Conservation (phyloP, 2,888 invertebrate genomes). For the Diogma glabrata region DNA sequence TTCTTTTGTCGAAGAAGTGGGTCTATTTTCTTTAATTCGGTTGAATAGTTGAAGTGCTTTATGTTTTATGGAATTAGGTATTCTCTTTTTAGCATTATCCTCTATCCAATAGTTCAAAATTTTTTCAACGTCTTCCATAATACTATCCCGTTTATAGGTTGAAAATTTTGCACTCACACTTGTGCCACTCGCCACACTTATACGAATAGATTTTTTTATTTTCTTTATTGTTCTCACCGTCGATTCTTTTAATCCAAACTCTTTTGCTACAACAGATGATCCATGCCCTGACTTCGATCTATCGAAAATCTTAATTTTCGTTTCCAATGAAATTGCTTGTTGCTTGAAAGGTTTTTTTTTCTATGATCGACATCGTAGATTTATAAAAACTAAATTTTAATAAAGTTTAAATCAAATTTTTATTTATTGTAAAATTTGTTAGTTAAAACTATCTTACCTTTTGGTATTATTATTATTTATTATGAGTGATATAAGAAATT, state of each 20-base stretch:
- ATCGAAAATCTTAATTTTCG: not conserved
- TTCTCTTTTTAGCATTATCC: not conserved
- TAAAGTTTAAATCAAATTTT: too few species aligned
- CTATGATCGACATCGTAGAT: too few species aligned
- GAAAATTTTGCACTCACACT: not conserved
- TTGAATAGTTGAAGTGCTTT: not conserved
- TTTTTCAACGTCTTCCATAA: not conserved
- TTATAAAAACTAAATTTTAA: too few species aligned
- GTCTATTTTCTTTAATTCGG: too few species aligned
- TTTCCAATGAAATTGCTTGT: not conserved
- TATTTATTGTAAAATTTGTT: too few species aligned
- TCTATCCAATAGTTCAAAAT: not conserved
- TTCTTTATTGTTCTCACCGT: not conserved
- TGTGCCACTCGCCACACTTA: not conserved
- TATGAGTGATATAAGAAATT: too few species aligned
- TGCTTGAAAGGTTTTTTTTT: too few species aligned
- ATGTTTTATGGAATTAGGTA: not conserved
- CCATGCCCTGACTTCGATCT: not conserved
- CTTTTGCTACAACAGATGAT: not conserved
- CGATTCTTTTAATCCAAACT: not conserved
- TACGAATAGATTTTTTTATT: not conserved
- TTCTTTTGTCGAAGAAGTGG: not conserved
- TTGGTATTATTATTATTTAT: too few species aligned
- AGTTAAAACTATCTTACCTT: too few species aligned
- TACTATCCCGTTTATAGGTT: not conserved